Base-by-base conservation (phyloP, 2,797 vertebrate genomes). In the Numenius phaeopus region DNA sequence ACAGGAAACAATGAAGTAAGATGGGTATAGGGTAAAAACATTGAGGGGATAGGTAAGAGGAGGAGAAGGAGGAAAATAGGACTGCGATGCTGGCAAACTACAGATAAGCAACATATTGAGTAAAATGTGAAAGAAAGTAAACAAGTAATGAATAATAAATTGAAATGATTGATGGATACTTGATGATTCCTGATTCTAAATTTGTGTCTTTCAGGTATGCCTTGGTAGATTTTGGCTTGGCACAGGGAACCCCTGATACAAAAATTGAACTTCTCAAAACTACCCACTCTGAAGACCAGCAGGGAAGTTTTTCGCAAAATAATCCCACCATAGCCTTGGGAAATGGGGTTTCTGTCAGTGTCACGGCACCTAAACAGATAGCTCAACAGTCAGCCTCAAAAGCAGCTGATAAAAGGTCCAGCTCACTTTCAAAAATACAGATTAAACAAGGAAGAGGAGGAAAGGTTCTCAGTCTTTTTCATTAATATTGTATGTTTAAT, bases 211-310 rank as follows among this genome's bases (percentile, higher is more conserved):
- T 76, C 95, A 99, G 99, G 97, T 99, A 99, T 49, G 98, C 99
- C 5, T 98, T 99, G 87, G 99, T 99, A 97, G 99, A 99, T 98
- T 99, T 99, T 61, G 99, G 99, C 96, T 98, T 99, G 96, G 99
- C 99, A 62, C 99, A 99, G 98, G 99, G 99, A 95, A 99, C 99
- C 22, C 97, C 98, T 16, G 99, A 99, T 97, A 99, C 99, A 0
- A 98, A 99, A 98, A 99, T 99, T 57, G 99, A 99, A 75, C 98
- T 99, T 69, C 98, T 99, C 84, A 99, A 99, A 99, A 98, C 99
- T 96, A 98, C 98, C 91, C 99, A 98, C 76, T 97, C 98, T 75
- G 89, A 98, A 95, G 95, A 97, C 61, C 98, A 98, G 84, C 99
- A 99, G 98, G 99, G 98, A 98, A 98, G 98, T 94, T 98, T 97